Evolutionary conservation across 2,113 vertebrate species (phyloP), one percentile per base, ranked within the genome.

Genomic region (Canis aureus): DNA sequence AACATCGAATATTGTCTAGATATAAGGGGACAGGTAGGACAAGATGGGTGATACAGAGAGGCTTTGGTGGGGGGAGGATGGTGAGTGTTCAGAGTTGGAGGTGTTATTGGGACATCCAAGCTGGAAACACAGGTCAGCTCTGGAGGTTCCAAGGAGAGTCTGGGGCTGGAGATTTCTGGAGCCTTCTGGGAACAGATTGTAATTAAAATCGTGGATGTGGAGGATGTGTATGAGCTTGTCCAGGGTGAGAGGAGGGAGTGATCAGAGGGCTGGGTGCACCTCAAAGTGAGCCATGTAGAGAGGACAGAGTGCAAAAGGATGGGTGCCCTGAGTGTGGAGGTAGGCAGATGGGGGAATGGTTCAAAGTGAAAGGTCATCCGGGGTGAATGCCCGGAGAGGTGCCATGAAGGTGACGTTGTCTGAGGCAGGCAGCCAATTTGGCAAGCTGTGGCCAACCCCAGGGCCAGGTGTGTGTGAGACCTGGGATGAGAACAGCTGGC

Each of bases 171-270:
- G 43, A 29, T 29, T 27, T 8, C 8, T 55, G 23, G 20, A 8
- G n/a, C 59, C 83, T 88, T n/a, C 94, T 55, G 73, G 3, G n/a
- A 82, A 66, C 11, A 35, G 80, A 17, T 2, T 57, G 20, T 29
- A 78, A 94, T 87, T 64, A 73, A 15, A 73, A n/a, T 4, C 4
- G 17, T 59, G 84, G 76, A 25, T 80, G 43, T 76, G 97, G 17
- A 53, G 84, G 76, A 25, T 80, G 43, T 80, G 97, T 27, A 12
- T 1, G 11, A 64, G 90, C 94, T 89, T 89, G 94, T 73, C 51
- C 22, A 60, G 93, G 87, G 22, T 13, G 5, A 49, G 35, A 23
- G 49, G 29, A 29, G n/a, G 62, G 74, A 49, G 16, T 43, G 67
- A 9, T 16, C 22, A 27, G 53, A 51, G 12, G 23, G 55, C 86